Base-by-base conservation (phyloP, 2,797 vertebrate genomes). In the Danio aesculapii region DNA sequence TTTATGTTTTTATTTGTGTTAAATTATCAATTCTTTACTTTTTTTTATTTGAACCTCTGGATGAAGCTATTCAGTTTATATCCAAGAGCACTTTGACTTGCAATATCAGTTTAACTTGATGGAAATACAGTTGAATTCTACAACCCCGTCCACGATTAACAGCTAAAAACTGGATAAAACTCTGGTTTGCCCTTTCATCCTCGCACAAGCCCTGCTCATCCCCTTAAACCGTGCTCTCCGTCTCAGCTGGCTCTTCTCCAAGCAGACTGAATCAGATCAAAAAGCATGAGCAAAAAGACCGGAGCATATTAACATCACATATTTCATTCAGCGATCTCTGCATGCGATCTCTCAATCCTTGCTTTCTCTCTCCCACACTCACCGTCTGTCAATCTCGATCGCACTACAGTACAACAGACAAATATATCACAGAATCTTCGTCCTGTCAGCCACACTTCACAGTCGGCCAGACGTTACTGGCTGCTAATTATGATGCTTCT, bases 181-280 rank as follows among this genome's bases (percentile, higher is more conserved):
- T 70, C 67, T 61, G 72, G 50, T 79, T 69, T 58, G 68, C 66
- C 64, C 81, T 62, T 75, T 86, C 67, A 81, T 85, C 77, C 59
- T 50, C 47, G 41, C 71, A 58, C 50, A 81, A 83, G 59, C 71
- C 52, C 61, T 11, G 14, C 44, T 81, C 77, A 80, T 79, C 80
- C 77, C 75, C 50, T 80, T 75, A 83, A 85, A 83, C 82, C 21
- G 9, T 77, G 73, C 66, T 78, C 71, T 63, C 77, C 61, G 52
- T 75, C 74, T 81, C 41, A 62, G 14, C 63, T 76, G 75, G 86
- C 75, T 12, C 83, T 49, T 81, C 86, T 91, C 90, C 84, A 87
- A 87, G 91, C 87, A 83, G 83, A 88, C 88, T 88, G 87, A 81
- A 75, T 86, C 89, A 87, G 81, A 90, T 91, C 89, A 79, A 88